These are phyloP conservation scores for Cherax destructor DNA, from an alignment of 1,140 invertebrate genomes.

Conservation along the genomic window DNA sequence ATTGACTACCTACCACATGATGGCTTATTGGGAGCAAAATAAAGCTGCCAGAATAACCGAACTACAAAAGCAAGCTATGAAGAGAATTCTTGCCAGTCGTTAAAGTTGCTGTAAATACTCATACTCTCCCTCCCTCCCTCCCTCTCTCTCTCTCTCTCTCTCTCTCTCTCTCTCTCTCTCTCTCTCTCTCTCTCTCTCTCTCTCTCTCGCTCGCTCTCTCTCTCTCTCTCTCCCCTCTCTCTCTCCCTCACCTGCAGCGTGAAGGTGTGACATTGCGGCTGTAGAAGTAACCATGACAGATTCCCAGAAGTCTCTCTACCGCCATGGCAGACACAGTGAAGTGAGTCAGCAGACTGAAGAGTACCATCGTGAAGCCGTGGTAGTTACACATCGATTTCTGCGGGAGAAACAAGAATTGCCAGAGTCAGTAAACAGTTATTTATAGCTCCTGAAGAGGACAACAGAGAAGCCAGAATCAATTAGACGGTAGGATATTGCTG, in stretches of 20 bases:
- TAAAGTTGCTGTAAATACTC: not conserved
- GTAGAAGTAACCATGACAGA: conserved; percentile 53
- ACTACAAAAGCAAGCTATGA: too few species aligned
- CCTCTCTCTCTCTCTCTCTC: conserved; percentile 32
- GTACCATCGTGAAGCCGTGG: conserved; percentile 43
- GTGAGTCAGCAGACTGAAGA: conserved; percentile 16
- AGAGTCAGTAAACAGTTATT: too few species aligned
- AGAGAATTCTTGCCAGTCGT: too few species aligned
- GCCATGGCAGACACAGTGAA: conserved; percentile 45
- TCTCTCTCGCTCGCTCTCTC: conserved; percentile 35
- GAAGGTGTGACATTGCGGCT: conserved; percentile 31
- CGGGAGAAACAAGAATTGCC: not conserved
- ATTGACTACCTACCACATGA: too few species aligned
- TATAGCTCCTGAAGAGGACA: too few species aligned
- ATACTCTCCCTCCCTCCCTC: conserved; percentile 26
- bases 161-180: conserved; percentile 39
- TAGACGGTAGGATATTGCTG: too few species aligned
- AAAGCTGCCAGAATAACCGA: too few species aligned
- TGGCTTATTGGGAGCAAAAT: too few species aligned
- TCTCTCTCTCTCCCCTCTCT: conserved; percentile 13
- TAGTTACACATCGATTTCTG: conserved; percentile 37
- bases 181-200: conserved; percentile 35
- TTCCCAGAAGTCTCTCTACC: conserved; percentile 39
- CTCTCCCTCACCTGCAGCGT: conserved; percentile 14
- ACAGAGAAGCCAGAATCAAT: too few species aligned